Conservation (phyloP, 2,113 vertebrate genomes). For the Lucifuga dentata region DNA sequence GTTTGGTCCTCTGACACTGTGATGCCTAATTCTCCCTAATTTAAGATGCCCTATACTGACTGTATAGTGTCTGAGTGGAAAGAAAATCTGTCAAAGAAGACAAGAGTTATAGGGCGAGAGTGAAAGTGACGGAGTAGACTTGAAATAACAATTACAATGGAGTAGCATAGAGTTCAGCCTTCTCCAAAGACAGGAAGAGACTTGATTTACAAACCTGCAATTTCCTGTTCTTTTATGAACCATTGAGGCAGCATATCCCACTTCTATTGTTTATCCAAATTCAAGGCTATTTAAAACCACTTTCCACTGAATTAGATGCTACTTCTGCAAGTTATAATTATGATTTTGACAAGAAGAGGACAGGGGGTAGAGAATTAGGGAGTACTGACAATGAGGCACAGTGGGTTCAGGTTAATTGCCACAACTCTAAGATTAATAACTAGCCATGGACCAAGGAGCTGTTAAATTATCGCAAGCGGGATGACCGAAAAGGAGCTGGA, state of each 20-base stretch:
- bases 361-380: conserved; percentile 36
- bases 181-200: conserved; percentile 10
- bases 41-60: too few relatives aligned
- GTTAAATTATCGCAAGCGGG: conserved; percentile 45
- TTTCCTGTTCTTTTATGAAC: conserved; percentile 29
- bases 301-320: conserved; percentile 45
- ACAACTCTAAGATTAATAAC: conserved; percentile 54
- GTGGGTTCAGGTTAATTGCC: conserved; percentile 25
- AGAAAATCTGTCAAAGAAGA: conserved; percentile 49
- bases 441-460: conserved; percentile 41
- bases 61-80: conserved; percentile 44
- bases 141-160: conserved; percentile 37
- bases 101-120: conserved; percentile 18
- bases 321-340: conserved; percentile 63
- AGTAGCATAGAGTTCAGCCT: conserved; percentile 13
- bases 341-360: conserved; percentile 40
- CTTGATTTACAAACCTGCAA: conserved; percentile 44
- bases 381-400: conserved; percentile 31
- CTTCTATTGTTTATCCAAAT: conserved; percentile 16
- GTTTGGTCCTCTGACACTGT: conserved; percentile 30
- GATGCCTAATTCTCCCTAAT: too few relatives aligned
- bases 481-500: conserved; percentile 4
- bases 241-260: conserved; percentile 37
- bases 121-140: conserved; percentile 34
- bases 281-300: conserved; percentile 37